A percentile compares a stretch with the other conserved stretches of the same genome.
These are phyloP conservation scores for Drosophila tani DNA, from an alignment of 1,140 invertebrate genomes.

Conservation along the genomic window DNA sequence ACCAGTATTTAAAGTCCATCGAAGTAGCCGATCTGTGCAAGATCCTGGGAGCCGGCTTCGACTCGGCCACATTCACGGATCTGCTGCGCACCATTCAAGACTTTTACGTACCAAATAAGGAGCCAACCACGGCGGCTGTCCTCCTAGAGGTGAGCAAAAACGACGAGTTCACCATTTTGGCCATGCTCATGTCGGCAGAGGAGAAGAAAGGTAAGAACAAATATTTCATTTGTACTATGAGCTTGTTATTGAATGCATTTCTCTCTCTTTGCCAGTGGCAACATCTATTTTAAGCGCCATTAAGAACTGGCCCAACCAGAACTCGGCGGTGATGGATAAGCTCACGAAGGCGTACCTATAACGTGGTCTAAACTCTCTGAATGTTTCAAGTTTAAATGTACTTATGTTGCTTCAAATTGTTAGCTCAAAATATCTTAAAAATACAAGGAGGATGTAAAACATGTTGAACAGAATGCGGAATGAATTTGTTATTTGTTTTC, in stretches of 20 bases:
- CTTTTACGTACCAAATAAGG: constrained; percentile 72
- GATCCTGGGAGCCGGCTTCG: constrained; percentile 77
- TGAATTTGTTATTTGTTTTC: constrained; percentile 6
- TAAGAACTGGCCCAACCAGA: constrained; percentile 51
- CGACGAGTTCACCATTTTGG: constrained; percentile 68
- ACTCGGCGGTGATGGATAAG: constrained; percentile 41
- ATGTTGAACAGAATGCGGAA: constrained; percentile 11
- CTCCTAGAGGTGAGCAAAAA: constrained; percentile 72
- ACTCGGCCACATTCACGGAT: constrained; percentile 71
- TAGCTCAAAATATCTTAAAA: constrained; percentile 49
- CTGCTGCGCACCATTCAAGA: constrained; percentile 66
- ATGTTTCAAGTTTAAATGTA: constrained; percentile 39
- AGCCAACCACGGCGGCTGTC: constrained; percentile 60
- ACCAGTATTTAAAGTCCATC: constrained; percentile 74
- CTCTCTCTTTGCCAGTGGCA: constrained; percentile 49
- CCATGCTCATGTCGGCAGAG: constrained; percentile 72
- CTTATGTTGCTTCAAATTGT: constrained; percentile 54
- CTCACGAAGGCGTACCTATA: constrained; percentile 45
- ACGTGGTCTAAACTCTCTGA: constrained; percentile 16
- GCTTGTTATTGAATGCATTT: background rate
- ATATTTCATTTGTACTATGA: too few relatives aligned
- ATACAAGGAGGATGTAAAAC: constrained; percentile 28
- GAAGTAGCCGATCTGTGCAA: constrained; percentile 62
- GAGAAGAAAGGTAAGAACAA: constrained; percentile 63
- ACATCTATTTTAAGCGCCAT: constrained; percentile 52